Percentiles rank a stretch among this genome's conserved stretches.
phyloP scores from a whole-genome alignment of 1,140 invertebrate genomes.

The Nebria ingens region DNA sequence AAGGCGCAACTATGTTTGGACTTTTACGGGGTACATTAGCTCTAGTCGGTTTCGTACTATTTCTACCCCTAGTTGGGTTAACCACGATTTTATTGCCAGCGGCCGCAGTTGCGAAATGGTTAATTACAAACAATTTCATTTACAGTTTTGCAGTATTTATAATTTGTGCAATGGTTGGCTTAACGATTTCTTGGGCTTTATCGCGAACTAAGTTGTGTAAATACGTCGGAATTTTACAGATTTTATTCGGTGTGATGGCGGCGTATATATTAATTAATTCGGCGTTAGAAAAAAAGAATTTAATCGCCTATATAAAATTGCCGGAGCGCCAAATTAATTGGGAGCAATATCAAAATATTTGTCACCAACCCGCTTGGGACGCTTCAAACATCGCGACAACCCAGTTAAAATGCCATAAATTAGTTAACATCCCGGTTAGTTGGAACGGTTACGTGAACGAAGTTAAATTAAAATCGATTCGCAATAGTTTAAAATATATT shows the following conservation, averaged over 20 bases:
- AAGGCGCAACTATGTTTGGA: conserved; percentile 70
- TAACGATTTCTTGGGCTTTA: conserved; percentile 52
- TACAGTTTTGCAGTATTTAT: conserved; percentile 46
- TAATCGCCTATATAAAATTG: conserved; percentile 18
- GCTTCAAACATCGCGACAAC: conserved; percentile 51
- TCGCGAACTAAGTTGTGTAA: conserved; percentile 40
- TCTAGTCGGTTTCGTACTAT: conserved; percentile 62
- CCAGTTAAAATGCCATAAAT: conserved; percentile 55
- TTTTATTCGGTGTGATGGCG: conserved; percentile 27
- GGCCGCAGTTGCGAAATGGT: conserved; percentile 56
- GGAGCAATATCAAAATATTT: conserved; percentile 62
- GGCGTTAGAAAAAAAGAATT: conserved; percentile 14
- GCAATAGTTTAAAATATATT: conserved; percentile 48
- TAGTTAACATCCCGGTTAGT: conserved; percentile 51
- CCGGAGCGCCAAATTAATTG: conserved; percentile 37
- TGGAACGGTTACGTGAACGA: conserved; percentile 65
- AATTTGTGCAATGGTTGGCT: conserved; percentile 41
- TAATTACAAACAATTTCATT: conserved; percentile 51
- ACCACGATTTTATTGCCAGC: conserved; percentile 61
- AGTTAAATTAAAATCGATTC: conserved; percentile 48
- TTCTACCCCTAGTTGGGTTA: conserved; percentile 65
- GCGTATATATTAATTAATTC: conserved; percentile 23
- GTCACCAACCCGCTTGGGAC: conserved; percentile 55
- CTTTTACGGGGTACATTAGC: conserved; percentile 64
- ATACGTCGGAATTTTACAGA: conserved; percentile 51